Base-by-base conservation (phyloP, 2,113 vertebrate genomes). In the Trichechus manatus region DNA sequence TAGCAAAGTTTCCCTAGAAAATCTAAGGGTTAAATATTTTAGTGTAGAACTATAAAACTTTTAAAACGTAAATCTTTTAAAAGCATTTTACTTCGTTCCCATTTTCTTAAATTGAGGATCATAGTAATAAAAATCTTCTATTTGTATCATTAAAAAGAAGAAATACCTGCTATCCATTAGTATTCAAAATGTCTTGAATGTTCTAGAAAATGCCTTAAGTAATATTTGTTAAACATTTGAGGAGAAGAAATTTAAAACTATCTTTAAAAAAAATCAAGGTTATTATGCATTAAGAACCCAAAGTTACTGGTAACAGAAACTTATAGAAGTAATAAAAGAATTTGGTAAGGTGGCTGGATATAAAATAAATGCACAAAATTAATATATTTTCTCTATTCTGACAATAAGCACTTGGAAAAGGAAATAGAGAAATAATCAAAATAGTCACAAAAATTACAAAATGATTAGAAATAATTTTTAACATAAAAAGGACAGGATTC, bases 21-120 rank as follows among this genome's bases (percentile, higher is more conserved):
- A 93, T 14, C 5, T 68, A 91, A 93, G 77, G 10, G 96, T 93
- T 96, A 98, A 92, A 85, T 64, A 70, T 96, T 97, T 97, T 90
- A 96, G 85, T 79, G 36, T n/a, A 78, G 61, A 88, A 82, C 82
- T 91, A 53, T 94, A 82, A 94, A 90, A 91, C 33, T 84, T 96
- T 39, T 63, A 88, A 98, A 97, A 95, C 83, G 78, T 92, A 85
- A 94, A 94, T 93, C 74, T 85, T 96, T 97, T 96, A 79, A 97
- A 95, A 97, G 61, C 78, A 86, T 94, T 90, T 96, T 94, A 85
- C 66, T 78, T 33, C 53, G 53, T 94, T 84, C 81, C 14, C 59
- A 59, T 19, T 59, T 96, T 96, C 94, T 96, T 96, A 94, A 96
- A 85, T 86, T 94, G n/a, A 92, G 36, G 93, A 91, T 89, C 79